A percentile compares a stretch with the other conserved stretches of the same genome.
phyloP scores from a whole-genome alignment of 2,113 vertebrate species.

The Scophthalmus maximus region DNA sequence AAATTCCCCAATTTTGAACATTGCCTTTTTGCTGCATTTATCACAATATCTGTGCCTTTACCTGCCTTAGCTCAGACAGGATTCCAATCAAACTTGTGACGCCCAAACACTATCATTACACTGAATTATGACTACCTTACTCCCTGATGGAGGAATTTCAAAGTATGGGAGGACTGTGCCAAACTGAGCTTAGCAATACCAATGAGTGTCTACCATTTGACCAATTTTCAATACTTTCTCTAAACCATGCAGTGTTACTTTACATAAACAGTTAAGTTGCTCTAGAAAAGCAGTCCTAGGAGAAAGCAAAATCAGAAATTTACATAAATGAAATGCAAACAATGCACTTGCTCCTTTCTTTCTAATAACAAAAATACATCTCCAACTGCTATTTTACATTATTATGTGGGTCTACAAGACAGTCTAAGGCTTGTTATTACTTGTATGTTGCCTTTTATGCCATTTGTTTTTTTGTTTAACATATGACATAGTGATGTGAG shows the following conservation, averaged over 20 bases:
- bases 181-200: conserved; percentile 55
- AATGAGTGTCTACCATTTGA: conserved; percentile 66
- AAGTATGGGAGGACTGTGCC: conserved; percentile 48
- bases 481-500: conserved; percentile 63
- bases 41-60: conserved; percentile 2
- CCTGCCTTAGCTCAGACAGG: conserved; percentile 7
- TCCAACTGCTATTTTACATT: conserved; percentile 54
- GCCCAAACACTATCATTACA: conserved; percentile 46
- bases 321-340: conserved; percentile 44
- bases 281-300: conserved; percentile 32
- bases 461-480: conserved; percentile 50
- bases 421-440: conserved; percentile 70
- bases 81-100: neutral
- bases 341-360: conserved; percentile 57
- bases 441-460: conserved; percentile 71
- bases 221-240: conserved; percentile 22
- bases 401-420: conserved; percentile 62
- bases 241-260: conserved; percentile 32
- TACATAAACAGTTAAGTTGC: conserved; percentile 28
- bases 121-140: conserved; percentile 55
- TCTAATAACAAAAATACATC: conserved; percentile 51
- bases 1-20: conserved; percentile 12
- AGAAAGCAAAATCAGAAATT: conserved; percentile 72
- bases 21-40: conserved; percentile 27
- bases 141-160: conserved; percentile 48